Percentiles rank a stretch among this genome's conserved stretches.
Conservation (phyloP, 1,140 invertebrate genomes). For the Diabrotica undecimpunctata region DNA sequence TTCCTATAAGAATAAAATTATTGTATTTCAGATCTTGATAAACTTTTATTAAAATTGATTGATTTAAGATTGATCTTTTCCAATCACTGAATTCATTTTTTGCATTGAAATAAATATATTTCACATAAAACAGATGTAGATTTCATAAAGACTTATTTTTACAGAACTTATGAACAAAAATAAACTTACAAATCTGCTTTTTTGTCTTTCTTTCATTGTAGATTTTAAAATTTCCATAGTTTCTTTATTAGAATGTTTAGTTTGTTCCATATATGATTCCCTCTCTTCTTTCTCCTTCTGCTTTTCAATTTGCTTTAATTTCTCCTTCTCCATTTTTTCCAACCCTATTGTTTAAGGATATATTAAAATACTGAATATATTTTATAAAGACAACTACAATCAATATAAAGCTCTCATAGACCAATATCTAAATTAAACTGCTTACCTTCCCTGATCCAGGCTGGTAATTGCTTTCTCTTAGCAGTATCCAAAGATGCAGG, state of each 20-base stretch:
- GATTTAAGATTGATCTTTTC: no score
- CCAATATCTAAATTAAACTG: no score
- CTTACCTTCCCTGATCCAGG: slow-evolving; percentile 86
- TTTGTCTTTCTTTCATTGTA: slow-evolving; percentile 51
- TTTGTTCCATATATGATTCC: slow-evolving; percentile 60
- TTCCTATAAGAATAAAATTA: slow-evolving; percentile 35
- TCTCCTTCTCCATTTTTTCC: slow-evolving; percentile 96
- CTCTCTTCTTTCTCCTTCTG: slow-evolving; percentile 64
- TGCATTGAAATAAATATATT: no score
- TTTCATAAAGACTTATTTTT: no score
- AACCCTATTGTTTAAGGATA: slow-evolving; percentile 54
- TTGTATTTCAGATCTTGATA: neutral
- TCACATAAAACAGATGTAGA: no score
- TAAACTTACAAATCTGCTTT: slow-evolving; percentile 79
- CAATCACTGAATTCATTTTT: no score
- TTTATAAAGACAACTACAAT: no score
- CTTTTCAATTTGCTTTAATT: slow-evolving; percentile 81
- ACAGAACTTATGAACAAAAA: neutral
- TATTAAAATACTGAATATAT: no score
- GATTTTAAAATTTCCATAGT: slow-evolving; percentile 53
- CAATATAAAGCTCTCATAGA: no score
- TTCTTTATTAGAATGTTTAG: slow-evolving; percentile 62
- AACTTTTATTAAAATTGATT: neutral
- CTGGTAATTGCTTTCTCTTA: slow-evolving; percentile 85
- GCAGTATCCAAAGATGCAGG: slow-evolving; percentile 69